Evolutionary conservation across 2,113 vertebrate genomes (phyloP), one percentile per base, ranked within the genome.

Genomic region (Glaucidium brasilianum): DNA sequence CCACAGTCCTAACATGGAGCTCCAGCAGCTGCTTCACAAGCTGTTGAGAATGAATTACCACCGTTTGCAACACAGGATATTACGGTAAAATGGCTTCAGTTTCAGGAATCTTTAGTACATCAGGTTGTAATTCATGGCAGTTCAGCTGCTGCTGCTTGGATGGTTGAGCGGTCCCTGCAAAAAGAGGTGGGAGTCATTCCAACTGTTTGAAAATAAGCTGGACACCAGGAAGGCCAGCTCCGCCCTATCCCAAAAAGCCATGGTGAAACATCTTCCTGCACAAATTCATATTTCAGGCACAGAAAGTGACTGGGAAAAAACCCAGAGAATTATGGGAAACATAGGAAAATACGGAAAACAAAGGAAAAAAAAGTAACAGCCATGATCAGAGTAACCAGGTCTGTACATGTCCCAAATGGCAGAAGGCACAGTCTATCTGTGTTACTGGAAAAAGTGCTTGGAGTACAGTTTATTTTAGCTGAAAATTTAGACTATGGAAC

Each of bases 401-500:
- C 74, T 89, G 49, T 64, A 32, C 15, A 1, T 10, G 29, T 62
- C 86, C 77, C 69, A 91, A 11, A 79, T 72, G 58, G 74, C 83
- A 95, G 50, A 91, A 92, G 50, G 26, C n/a, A 79, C 47, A 78
- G 37, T 16, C 81, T 94, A 75, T 87, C 66, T 82, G 53, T 1
- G 0, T 85, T 90, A 93, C 71, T 83, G 81, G 63, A 76, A 95
- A 88, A 86, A 88, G 64, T 35, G 43, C 43, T 93, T 47, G 64
- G 35, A 89, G 53, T 81, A 92, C 53, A 71, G 58, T 92, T 81
- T 82, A 39, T 95, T 91, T 94, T 76, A 87, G 73, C 50, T 85
- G 77, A 95, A 94, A 92, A 94, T 27, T 89, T 76, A 91, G 66
- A 73, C 63, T 69, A 62, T 58, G 86, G 96, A 96, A 96, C 94